Percentiles rank a stretch among this genome's conserved stretches.
Evolutionary conservation across 2,113 vertebrate genomes (phyloP).

Genomic region (Phaethornis superciliosus): DNA sequence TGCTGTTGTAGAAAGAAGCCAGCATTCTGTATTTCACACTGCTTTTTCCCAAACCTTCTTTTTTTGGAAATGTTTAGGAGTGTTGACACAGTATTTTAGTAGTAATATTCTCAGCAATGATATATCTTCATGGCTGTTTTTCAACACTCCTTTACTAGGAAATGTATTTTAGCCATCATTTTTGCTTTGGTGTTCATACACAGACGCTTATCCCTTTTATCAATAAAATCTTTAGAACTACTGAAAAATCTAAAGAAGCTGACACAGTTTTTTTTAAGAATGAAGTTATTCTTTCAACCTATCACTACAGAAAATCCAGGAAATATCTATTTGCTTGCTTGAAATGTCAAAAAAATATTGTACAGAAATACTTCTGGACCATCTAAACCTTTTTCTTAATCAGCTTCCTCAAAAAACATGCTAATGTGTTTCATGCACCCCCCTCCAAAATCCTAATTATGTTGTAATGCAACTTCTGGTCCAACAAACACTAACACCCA

Average conservation of each 20-base stretch:
- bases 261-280: constrained; percentile 22
- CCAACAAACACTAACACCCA: background rate
- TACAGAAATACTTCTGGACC: background rate
- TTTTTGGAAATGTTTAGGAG: background rate
- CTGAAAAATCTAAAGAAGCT: background rate
- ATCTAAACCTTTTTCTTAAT: background rate
- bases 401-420: background rate
- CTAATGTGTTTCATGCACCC: background rate
- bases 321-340: background rate
- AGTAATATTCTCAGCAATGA: background rate
- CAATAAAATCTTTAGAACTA: constrained; percentile 23
- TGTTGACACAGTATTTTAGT: constrained; percentile 2
- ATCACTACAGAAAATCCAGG: background rate
- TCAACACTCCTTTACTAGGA: background rate
- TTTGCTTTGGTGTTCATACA: background rate
- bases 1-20: background rate
- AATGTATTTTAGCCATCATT: background rate
- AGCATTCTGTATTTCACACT: background rate
- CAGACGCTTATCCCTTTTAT: constrained; percentile 15
- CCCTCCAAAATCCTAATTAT: background rate
- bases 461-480: background rate
- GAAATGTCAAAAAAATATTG: background rate
- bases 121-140: background rate
- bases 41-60: background rate
- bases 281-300: constrained; percentile 5